Base-by-base conservation (phyloP, 92 coral and sea anemone genomes). In the Porites rus region DNA sequence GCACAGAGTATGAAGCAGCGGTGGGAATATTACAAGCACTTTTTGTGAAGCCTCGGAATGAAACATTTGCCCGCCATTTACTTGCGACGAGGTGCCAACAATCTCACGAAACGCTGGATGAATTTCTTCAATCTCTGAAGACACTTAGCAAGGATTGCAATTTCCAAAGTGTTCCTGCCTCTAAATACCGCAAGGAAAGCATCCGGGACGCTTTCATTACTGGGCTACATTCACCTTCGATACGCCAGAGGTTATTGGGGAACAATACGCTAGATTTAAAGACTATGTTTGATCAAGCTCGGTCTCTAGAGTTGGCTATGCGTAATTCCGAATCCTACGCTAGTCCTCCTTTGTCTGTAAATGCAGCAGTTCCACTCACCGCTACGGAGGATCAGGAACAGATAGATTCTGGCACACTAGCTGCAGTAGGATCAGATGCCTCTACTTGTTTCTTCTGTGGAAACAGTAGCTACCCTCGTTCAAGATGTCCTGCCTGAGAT, bases 81-180 rank as follows among this genome's bases (percentile, higher is more conserved):
- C 91, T 90, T 50, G 93, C 92, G 25, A 92, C 91, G 1, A 81
- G 93, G 66, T 85, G 82, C 52, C 88, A 88, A 25, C 88, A 83
- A 58, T 71, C 52, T 69, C 74, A 69, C 17, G 74, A 69, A 69
- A 69, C 74, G 51, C 52, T 69, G 51, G 74, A 69, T 69, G 89
- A 89, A 78, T 89, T 69, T 61, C 84, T 90, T 10, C 93, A 84
- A 69, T 85, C 79, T 25, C 89, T 92, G 21, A 79, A 82, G 38
- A 85, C 83, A n/a, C 82, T 90, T 18, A 85, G 90, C 84, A 90
- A 25, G 28, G 2, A 25, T 25, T 25, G 88, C 54, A 82, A 88
- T 20, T 82, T 82, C 51, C 69, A 68, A 61, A 68, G 21, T 61
- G 87, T 87, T 11, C 72, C 91, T 24, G 91, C 91, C 10, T 76